Conservation (phyloP, 1,140 invertebrate genomes). For the Ceratina australensis region DNA sequence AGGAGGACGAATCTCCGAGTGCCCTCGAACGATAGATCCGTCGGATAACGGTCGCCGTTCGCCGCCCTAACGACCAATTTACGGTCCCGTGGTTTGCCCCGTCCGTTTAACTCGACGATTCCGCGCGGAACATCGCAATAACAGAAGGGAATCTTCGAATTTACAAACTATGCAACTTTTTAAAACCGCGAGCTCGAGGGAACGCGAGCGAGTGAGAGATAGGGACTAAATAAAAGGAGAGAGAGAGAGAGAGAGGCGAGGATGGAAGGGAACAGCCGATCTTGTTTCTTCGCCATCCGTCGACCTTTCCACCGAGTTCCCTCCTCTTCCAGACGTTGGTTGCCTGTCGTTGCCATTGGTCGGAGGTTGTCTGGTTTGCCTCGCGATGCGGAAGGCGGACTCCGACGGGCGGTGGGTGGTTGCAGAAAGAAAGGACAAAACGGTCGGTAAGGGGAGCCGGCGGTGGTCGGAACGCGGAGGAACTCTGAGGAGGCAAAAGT, state of each 20-base stretch:
- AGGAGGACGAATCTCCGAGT: conserved; percentile 24
- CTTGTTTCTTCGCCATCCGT: conserved; percentile 2
- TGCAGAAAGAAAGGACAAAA: conserved; percentile 11
- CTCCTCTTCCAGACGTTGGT: conserved; percentile 44
- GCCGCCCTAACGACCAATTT: neutral
- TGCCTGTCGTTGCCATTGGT: conserved; percentile 51
- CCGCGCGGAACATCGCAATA: neutral
- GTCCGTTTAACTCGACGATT: neutral
- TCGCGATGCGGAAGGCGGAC: conserved; percentile 49
- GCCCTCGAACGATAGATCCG: conserved; percentile 39
- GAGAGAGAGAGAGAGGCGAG: neutral
- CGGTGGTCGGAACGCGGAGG: conserved; percentile 2
- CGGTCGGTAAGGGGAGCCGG: conserved; percentile 4
- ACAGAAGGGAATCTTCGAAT: conserved; percentile 38
- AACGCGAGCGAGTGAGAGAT: conserved; percentile 2
- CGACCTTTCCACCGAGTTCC: conserved; percentile 7
- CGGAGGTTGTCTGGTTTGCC: conserved; percentile 28
- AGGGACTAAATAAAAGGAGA: too few species aligned
- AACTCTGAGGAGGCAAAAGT: conserved; percentile 3
- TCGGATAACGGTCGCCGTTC: conserved; percentile 15
- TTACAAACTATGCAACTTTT: neutral
- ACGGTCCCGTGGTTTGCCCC: neutral
- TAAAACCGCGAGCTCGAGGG: neutral
- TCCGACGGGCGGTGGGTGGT: neutral
- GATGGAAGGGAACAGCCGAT: neutral